Percentiles rank a stretch among this genome's conserved stretches.
Evolutionary conservation across 2,888 invertebrate genomes (phyloP).

Genomic region (Agrypnus murinus): DNA sequence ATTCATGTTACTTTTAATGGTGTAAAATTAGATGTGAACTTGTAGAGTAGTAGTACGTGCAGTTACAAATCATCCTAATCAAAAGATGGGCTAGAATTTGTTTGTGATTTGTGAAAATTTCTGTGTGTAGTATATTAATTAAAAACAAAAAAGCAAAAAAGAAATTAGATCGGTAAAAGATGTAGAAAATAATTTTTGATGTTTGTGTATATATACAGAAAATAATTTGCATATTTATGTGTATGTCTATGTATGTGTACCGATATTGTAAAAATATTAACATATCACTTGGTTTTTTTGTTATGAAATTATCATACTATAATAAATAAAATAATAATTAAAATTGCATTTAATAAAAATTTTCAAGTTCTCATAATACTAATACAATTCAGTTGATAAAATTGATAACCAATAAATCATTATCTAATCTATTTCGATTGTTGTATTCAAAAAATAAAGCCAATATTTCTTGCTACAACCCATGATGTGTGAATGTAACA

Average conservation of each 20-base stretch:
- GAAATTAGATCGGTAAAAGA: conserved; percentile 28
- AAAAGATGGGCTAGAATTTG: conserved; percentile 31
- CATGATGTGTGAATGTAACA: conserved; percentile 37
- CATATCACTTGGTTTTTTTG: background rate
- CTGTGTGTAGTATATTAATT: too few relatives aligned
- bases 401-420: conserved; percentile 27
- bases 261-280: background rate
- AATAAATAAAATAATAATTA: too few relatives aligned
- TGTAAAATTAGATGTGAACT: background rate
- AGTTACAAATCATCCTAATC: background rate
- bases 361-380: too few relatives aligned
- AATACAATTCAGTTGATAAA: conserved; percentile 28
- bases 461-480: conserved; percentile 21
- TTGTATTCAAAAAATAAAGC: conserved; percentile 7
- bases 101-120: background rate
- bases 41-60: too few relatives aligned
- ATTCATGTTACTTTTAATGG: conserved; percentile 2
- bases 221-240: background rate
- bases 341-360: too few relatives aligned
- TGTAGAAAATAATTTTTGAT: conserved; percentile 31
- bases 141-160: background rate
- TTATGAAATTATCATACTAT: background rate
- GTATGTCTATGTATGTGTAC: background rate
- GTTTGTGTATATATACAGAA: background rate
- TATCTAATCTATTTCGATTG: conserved; percentile 37